Base-by-base conservation (phyloP, 92 coral and sea anemone species). In the Epizoanthus stellaris region DNA sequence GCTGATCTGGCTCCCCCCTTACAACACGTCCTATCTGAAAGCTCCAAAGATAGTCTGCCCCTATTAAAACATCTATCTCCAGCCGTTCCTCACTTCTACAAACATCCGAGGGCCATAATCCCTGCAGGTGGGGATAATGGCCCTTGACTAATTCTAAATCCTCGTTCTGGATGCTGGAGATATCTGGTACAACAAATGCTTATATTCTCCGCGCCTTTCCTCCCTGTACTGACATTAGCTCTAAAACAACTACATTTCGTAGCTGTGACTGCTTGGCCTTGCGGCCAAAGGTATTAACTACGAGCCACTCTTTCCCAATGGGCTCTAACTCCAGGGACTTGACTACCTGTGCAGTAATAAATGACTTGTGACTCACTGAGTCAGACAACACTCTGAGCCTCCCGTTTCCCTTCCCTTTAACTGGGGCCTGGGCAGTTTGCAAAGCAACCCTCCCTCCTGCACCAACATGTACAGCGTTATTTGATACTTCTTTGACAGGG, bases 91-190 rank as follows among this genome's bases (percentile, higher is more conserved):
- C 6, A 5, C 57, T 19, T 6, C 54, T 81, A 58, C 87, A 76
- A 1, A 91, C 90, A 59, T 91, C 94, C 3, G 92, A 91, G 38
- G 88, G 88, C 94, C 94, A 91, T 5, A 91, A 42, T 12, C 81
- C 85, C 8, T 75, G 47, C 13, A 91, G 68, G 54, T 91, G 89
- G 30, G 94, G 59, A 74, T 70, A 91, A 6, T 91, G 67, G 36
- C 59, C 59, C 67, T 80, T 84, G 21, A 39, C 86, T 16, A 62
- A 21, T 53, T 91, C 94, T 23, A 88, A 23, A 36, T 85, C 85
- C 40, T 64, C 85, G 75, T 71, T 81, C 49, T 59, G 30, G 54
- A 65, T 59, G 20, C 58, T 42, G 15, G 82, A 77, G 30, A 82
- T 75, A 13, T 60, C 67, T 30, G 91, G 87, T 17, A 75, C 82